These are phyloP conservation scores for Drosophila littoralis DNA, from an alignment of 1,140 invertebrate genomes.

Conservation along the genomic window DNA sequence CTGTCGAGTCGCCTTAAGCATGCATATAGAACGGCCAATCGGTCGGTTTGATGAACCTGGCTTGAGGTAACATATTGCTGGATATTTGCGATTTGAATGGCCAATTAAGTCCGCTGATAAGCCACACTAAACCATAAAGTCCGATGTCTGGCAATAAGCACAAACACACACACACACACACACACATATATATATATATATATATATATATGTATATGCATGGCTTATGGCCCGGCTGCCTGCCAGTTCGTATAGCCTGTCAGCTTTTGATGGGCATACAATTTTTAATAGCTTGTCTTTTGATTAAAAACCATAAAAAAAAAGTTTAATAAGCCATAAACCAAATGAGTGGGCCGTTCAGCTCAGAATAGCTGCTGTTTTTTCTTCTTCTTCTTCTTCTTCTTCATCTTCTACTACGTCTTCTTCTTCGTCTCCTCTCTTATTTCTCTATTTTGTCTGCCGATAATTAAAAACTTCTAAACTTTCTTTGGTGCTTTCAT, in stretches of 20 bases:
- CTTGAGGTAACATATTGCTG: background rate
- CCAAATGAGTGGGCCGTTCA: conserved; percentile 30
- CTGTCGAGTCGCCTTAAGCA: background rate
- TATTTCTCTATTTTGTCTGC: conserved; percentile 12
- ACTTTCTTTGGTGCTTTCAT: conserved; percentile 41
- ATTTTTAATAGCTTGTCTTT: conserved; percentile 49
- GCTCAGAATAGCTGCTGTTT: conserved; percentile 25
- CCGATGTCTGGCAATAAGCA: background rate
- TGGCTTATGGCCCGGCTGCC: background rate
- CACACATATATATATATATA: too few relatives aligned
- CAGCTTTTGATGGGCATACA: conserved; percentile 37
- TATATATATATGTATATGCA: too few relatives aligned
- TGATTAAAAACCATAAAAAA: conserved; percentile 48
- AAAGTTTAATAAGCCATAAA: conserved; percentile 62
- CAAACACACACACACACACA: background rate
- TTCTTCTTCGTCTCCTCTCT: background rate
- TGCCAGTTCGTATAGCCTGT: conserved; percentile 9
- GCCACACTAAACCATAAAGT: conserved; percentile 30
- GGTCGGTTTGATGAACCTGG: background rate
- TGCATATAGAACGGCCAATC: background rate
- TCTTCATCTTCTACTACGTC: background rate
- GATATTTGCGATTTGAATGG: conserved; percentile 21
- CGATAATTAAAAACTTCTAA: conserved; percentile 42
- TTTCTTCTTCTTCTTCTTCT: background rate
- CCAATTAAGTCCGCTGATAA: conserved; percentile 35